Evolutionary conservation across 2,797 vertebrate genomes (phyloP), one percentile per base, ranked within the genome.

Genomic region (Anguilla obscura): DNA sequence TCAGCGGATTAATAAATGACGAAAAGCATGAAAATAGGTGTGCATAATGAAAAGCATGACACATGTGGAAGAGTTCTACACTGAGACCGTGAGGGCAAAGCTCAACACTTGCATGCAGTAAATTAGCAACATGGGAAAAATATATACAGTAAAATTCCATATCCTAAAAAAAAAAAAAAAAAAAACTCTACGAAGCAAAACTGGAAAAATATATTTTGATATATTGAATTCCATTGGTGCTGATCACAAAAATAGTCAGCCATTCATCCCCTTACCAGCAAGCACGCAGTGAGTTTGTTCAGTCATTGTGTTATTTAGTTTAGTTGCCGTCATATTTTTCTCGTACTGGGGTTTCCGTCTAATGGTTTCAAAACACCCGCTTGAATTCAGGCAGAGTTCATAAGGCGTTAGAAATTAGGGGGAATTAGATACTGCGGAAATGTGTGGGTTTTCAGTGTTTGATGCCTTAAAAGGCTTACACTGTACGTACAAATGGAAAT

Each of bases 361-460:
- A 83, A 71, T 48, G 69, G 12, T 27, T 87, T 40, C 21, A 52
- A 36, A 6, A 45, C 50, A 85, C 52, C 33, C 83, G 9, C 45
- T 18, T 63, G 80, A 74, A 9, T 60, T 88, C 24, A 60, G n/a
- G n/a, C 14, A 87, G 30, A 24, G 52, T 60, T 85, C 48, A 36
- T 52, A 76, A 84, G 50, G 12, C 14, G 33, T 27, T 54, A 54
- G 48, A 50, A 66, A 84, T n/a, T 1, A 6, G 33, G 84, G n/a
- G 14, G 9, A 40, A 85, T 30, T 50, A 33, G 27, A 56, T 30
- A 18, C 24, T 45, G 33, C 30, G 45, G 86, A 87, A 89, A 89
- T 88, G 89, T 89, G 86, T 86, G 48, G 82, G 88, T 89, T 91
- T 90, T 90, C 69, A 16, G 45, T 92, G 88, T 91, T 85, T 88